A percentile compares a stretch with the other conserved stretches of the same genome.
Evolutionary conservation across 2,113 vertebrate species (phyloP).

Genomic region (Tachysurus fulvidraco): DNA sequence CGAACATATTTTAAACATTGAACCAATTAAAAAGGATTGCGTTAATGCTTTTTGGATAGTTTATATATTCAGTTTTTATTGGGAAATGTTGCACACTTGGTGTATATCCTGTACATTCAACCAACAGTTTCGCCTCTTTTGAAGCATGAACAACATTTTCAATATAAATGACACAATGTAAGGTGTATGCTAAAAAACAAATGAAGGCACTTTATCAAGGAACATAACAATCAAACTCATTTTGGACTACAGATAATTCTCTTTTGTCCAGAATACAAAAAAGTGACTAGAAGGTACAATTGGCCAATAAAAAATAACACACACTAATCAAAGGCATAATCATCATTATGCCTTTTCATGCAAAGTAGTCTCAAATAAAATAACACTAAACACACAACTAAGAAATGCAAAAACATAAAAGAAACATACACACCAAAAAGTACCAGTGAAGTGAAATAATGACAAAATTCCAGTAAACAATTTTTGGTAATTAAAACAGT

Average conservation of each 20-base stretch:
- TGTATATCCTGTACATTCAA: neutral
- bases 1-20: slow-evolving; percentile 82
- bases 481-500: neutral
- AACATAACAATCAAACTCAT: neutral
- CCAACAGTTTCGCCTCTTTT: neutral
- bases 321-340: neutral
- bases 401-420: neutral
- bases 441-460: neutral
- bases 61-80: neutral
- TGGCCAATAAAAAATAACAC: neutral
- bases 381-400: neutral
- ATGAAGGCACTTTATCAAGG: neutral
- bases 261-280: neutral
- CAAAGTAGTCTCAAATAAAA: neutral
- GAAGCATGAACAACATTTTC: neutral
- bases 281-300: neutral
- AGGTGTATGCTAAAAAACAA: neutral
- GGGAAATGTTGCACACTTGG: neutral
- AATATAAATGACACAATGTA: neutral
- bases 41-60: slow-evolving; percentile 46
- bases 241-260: neutral
- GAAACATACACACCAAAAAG: neutral
- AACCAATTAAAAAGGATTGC: slow-evolving; percentile 79
- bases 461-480: neutral
- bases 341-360: neutral